These are phyloP conservation scores for Cladorhizidae sp. DNA, from an alignment of 37 sponge, comb jelly and placozoan genomes.

Conservation along the genomic window DNA sequence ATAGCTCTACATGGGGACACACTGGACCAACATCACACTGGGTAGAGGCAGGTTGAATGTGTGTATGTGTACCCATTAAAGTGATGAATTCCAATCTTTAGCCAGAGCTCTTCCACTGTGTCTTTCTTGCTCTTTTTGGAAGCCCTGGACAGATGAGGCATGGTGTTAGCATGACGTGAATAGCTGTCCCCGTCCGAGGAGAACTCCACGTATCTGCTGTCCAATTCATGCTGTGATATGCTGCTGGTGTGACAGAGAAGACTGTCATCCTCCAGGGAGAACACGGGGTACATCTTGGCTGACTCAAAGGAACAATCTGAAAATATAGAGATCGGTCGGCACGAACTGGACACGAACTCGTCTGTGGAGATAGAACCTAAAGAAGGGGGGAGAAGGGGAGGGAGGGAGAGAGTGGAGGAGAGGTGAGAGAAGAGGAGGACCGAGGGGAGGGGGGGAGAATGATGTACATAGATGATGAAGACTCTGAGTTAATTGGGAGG, in stretches of 20 bases:
- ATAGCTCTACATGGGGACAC: too few relatives aligned
- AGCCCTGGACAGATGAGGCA: background rate
- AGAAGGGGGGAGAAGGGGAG: slow-evolving; percentile 12
- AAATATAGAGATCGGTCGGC: too few relatives aligned
- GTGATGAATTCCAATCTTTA: background rate
- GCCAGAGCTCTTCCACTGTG: background rate
- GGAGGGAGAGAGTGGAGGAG: slow-evolving; percentile 17
- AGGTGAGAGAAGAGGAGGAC: slow-evolving; percentile 14
- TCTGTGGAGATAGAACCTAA: slow-evolving; percentile 6
- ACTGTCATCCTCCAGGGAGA: background rate
- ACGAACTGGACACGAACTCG: background rate
- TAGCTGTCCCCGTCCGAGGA: background rate
- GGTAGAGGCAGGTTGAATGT: too few relatives aligned
- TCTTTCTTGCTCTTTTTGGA: background rate
- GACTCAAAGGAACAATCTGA: too few relatives aligned
- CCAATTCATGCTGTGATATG: background rate
- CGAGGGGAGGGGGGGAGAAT: slow-evolving; percentile 17
- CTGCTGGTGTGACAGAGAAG: background rate
- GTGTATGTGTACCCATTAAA: slow-evolving; percentile 12
- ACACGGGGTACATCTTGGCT: background rate
- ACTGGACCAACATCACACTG: too few relatives aligned
- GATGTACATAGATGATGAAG: too few relatives aligned
- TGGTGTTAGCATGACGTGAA: background rate
- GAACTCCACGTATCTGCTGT: background rate
- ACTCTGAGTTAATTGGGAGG: too few relatives aligned